Base-by-base conservation (phyloP, 2,888 invertebrate species). In the Allolobophora icterica region DNA sequence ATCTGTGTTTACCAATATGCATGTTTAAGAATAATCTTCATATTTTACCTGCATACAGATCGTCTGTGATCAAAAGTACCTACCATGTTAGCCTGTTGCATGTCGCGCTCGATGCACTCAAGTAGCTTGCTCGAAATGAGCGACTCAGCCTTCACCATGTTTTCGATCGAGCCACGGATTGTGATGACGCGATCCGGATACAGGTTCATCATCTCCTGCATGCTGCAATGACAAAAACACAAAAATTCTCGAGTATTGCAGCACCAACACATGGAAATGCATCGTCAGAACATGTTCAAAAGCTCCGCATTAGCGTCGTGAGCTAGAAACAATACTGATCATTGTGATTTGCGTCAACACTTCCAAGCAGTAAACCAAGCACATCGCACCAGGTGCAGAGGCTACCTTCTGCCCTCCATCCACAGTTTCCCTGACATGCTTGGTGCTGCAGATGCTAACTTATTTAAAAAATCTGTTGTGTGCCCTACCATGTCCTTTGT, bases 71-170 rank as follows among this genome's bases (percentile, higher is more conserved):
- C 21, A 34, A 84, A 38, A 19, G 40, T 24, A 40, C 33, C 30
- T 42, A 91, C 84, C 90, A 90, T 30, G 89, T 83, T 91, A 42
- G 89, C 89, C 35, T 52, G 42, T 21, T 58, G 84, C 42, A 90
- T 38, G 58, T 93, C 92, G 33, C 84, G 89, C 42, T 93, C 93
- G 45, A 92, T 98, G 96, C 99, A 99, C 95, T 98, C 98, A 93
- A 98, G 97, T 95, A 99, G 96, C 96, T 99, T 99, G 93, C 98
- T 97, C 94, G 98, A 98, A 94, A 99, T 98, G 96, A 98, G 97
- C 94, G 97, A 97, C 96, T 99, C 99, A 71, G 99, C 99, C 95
- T 97, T 97, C 94, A 97, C 97, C 97, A 99, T 98, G 92, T 95
- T 98, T 92, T 99, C 99, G 94, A 98, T 97, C 91, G 97, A 96